A percentile compares a stretch with the other conserved stretches of the same genome.
Evolutionary conservation across 2,113 vertebrate species (phyloP).

Genomic region (Cervus canadensis): DNA sequence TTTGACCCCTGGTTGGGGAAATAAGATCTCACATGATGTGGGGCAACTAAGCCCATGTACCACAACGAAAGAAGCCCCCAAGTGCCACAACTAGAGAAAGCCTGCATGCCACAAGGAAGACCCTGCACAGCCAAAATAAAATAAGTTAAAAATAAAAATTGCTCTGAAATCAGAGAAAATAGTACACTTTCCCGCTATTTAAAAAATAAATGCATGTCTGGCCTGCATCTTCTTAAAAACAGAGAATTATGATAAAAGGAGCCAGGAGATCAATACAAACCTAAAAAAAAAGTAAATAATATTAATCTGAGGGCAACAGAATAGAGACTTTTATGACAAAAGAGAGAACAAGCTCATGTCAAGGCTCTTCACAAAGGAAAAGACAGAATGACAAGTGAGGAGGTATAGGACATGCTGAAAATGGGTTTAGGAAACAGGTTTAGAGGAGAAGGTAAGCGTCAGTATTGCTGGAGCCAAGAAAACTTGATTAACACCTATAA

Average conservation of each 20-base stretch:
- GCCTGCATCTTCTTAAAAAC: neutral
- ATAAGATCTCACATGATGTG: neutral
- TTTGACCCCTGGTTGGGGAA: neutral
- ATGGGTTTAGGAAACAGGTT: conserved; percentile 1
- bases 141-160: neutral
- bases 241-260: neutral
- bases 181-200: neutral
- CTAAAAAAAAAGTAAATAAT: neutral
- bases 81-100: neutral
- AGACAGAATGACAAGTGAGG: neutral
- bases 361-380: conserved; percentile 5
- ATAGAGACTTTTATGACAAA: neutral
- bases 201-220: neutral
- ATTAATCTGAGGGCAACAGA: neutral
- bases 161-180: neutral
- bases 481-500: neutral
- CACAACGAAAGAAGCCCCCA: neutral
- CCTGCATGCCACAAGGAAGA: neutral
- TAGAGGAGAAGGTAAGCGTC: neutral
- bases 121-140: neutral
- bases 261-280: neutral
- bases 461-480: neutral
- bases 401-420: neutral
- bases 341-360: neutral
- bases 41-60: neutral